Conservation (phyloP, 1,140 invertebrate species). For the Lanistes nyassanus region DNA sequence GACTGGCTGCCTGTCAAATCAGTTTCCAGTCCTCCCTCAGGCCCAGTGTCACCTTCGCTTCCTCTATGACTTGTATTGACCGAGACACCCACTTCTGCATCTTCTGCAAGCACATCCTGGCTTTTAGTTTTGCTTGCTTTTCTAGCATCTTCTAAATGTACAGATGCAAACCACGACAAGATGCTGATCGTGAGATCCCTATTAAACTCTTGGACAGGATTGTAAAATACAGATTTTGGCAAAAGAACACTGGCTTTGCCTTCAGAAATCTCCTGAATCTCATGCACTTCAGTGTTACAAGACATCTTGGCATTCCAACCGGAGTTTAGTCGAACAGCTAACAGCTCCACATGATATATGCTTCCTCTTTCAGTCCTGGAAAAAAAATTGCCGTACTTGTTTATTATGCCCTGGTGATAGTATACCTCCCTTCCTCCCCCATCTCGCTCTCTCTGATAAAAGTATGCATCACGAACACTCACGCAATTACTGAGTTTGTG, state of each 20-base stretch:
- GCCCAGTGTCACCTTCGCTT: too few relatives aligned
- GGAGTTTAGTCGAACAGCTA: too few relatives aligned
- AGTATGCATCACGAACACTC: too few relatives aligned
- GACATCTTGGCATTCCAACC: too few relatives aligned
- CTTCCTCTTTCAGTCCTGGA: too few relatives aligned
- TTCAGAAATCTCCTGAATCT: conserved; percentile 69
- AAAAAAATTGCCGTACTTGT: too few relatives aligned
- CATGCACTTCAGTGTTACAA: background rate
- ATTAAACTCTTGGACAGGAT: conserved; percentile 98
- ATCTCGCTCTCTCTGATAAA: too few relatives aligned
- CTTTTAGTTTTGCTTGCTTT: conserved; percentile 31
- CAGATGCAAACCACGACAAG: conserved; percentile 60
- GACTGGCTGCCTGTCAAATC: background rate
- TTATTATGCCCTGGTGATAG: too few relatives aligned
- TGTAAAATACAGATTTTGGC: conserved; percentile 86
- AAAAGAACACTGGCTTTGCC: conserved; percentile 80
- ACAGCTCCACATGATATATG: too few relatives aligned
- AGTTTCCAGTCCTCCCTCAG: conserved; percentile 24
- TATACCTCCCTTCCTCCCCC: too few relatives aligned
- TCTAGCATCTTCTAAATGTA: conserved; percentile 42
- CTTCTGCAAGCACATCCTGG: background rate
- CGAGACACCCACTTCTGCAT: background rate
- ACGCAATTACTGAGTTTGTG: too few relatives aligned
- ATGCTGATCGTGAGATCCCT: conserved; percentile 85
- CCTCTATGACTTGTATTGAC: too few relatives aligned